Conservation (phyloP, 2,888 invertebrate species). For the Eupithecia insigniata region DNA sequence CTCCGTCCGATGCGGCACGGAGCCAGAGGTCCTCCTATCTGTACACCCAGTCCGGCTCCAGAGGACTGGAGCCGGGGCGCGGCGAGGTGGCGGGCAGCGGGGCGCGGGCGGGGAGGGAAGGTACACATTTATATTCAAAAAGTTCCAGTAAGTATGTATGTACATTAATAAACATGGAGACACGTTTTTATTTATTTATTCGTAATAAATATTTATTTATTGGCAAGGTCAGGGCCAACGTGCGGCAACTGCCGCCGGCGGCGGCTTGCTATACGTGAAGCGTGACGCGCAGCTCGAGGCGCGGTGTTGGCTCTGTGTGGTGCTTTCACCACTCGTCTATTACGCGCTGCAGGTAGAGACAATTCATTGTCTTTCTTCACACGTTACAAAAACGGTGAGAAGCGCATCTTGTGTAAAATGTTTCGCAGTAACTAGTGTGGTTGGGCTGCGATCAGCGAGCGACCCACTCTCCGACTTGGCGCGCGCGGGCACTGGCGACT, state of each 20-base stretch:
- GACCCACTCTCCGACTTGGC: neutral
- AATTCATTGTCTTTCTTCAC: slow-evolving; percentile 26
- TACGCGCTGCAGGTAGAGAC: too few species aligned
- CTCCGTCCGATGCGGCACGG: too few species aligned
- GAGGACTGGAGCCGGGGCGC: too few species aligned
- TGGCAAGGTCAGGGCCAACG: slow-evolving; percentile 25
- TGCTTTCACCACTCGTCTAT: too few species aligned
- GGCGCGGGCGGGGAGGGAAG: neutral
- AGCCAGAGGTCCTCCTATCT: too few species aligned
- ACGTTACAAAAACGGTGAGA: slow-evolving; percentile 30
- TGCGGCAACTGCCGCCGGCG: too few species aligned
- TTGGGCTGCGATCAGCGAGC: neutral
- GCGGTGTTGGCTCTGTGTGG: too few species aligned
- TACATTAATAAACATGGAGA: slow-evolving; percentile 33
- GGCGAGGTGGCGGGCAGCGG: too few species aligned
- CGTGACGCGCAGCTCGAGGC: neutral
- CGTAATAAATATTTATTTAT: slow-evolving; percentile 29
- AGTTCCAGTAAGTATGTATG: slow-evolving; percentile 11
- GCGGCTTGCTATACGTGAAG: too few species aligned
- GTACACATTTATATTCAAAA: slow-evolving; percentile 7
- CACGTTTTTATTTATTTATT: slow-evolving; percentile 29
- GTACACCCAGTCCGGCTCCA: too few species aligned
- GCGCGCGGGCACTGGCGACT: neutral
- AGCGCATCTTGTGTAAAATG: slow-evolving; percentile 4
- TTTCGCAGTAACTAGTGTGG: neutral